These are phyloP conservation scores for Cheracebus regulus DNA, from an alignment of 2,797 vertebrate species.

Conservation along the genomic window DNA sequence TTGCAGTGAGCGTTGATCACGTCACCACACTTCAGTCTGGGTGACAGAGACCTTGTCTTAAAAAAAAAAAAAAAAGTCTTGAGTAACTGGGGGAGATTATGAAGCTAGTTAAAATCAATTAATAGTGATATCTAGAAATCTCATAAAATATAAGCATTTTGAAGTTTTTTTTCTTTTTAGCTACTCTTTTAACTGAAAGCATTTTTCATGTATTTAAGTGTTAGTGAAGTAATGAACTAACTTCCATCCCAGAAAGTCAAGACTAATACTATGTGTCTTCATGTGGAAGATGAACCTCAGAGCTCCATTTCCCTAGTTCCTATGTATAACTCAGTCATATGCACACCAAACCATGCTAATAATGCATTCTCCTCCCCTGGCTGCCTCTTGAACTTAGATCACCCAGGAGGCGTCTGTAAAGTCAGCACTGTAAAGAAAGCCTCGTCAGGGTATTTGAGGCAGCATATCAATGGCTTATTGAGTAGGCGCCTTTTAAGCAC, in stretches of 20 bases:
- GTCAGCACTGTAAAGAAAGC: neutral
- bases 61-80: neutral
- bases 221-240: neutral
- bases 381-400: neutral
- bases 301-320: neutral
- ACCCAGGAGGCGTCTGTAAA: neutral
- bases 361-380: neutral
- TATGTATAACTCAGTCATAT: neutral
- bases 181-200: neutral
- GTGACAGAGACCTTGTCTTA: neutral
- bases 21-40: neutral
- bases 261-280: neutral
- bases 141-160: neutral
- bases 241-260: neutral
- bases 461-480: neutral
- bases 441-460: neutral
- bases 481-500: neutral
- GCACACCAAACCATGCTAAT: neutral
- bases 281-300: neutral
- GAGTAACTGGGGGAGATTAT: neutral
- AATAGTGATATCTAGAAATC: neutral
- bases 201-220: neutral
- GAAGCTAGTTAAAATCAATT: neutral
- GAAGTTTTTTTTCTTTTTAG: neutral
- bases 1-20: neutral